phyloP scores from a whole-genome alignment of 2,797 vertebrate genomes.

The Myripristis murdjan region DNA sequence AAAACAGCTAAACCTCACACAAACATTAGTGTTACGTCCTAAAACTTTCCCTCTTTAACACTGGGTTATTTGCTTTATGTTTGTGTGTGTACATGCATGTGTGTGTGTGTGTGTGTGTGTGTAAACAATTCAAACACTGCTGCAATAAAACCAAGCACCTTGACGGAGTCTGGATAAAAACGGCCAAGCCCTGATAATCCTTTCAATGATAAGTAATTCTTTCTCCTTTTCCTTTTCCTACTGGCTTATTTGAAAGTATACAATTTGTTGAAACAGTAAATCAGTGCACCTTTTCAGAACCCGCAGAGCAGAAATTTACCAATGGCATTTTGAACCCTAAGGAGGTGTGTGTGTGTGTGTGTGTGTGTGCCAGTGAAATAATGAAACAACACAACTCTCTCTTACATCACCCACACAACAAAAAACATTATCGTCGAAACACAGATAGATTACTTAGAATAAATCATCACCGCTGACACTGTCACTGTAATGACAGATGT shows the following conservation, averaged over 20 bases:
- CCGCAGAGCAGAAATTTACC: not conserved
- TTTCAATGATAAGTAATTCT: slow-evolving; percentile 19
- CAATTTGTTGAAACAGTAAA: too few species aligned
- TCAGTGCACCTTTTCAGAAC: not conserved
- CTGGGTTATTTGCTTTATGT: not conserved
- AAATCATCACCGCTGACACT: not conserved
- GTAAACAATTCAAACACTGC: not conserved
- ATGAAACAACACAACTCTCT: not conserved
- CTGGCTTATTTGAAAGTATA: slow-evolving; percentile 5
- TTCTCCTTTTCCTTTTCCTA: not conserved
- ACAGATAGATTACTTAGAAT: not conserved
- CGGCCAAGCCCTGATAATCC: slow-evolving; percentile 13
- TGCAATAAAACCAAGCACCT: not conserved
- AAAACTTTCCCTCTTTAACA: not conserved
- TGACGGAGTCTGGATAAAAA: slow-evolving; percentile 7
- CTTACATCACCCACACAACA: not conserved
- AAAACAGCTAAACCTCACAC: not conserved
- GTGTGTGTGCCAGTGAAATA: not conserved
- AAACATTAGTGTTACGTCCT: not conserved
- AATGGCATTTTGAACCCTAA: not conserved
- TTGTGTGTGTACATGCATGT: too few species aligned
- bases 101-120: not conserved
- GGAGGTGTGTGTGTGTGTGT: too few species aligned
- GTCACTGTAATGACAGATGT: too few species aligned
- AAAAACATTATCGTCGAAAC: too few species aligned